Evolutionary conservation across 2,797 vertebrate genomes (phyloP), one percentile per base, ranked within the genome.

Genomic region (Lindbergichthys nudifrons): DNA sequence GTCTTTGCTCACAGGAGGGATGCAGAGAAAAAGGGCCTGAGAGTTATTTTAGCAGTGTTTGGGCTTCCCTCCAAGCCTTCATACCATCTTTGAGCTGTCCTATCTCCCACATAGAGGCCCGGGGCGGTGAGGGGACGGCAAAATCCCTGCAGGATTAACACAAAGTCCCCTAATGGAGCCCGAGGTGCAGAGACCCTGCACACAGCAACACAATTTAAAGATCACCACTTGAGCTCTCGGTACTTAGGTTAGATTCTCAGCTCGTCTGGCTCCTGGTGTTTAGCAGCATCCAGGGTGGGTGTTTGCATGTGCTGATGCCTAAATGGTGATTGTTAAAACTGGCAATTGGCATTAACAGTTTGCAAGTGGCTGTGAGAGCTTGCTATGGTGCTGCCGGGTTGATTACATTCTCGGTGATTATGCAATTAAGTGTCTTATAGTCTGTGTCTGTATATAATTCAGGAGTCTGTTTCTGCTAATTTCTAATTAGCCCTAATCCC

Each of bases 141-240:
- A 56, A 85, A 86, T 87, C 87, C 79, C 77, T 76, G 51, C 67
- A 75, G 89, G 89, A 92, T 92, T 92, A 92, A 88, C 85, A 86
- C 80, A 89, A 88, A 89, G 89, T 86, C 83, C 88, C 81, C 73
- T 91, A 92, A 92, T 90, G 89, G 89, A 89, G 84, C 74, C 82
- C 0, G 81, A 85, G 87, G 89, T 86, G 81, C 32, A 83, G 77
- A 74, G 85, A 84, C 71, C 68, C 71, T 52, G 73, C 77, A 73
- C 80, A 83, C 61, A 5, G 79, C 80, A 58, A 79, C 76, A 58
- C 75, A 67, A 87, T 79, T 65, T 85, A 87, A 81, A 88, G 88
- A 90, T 89, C 76, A 57, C 80, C 75, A 73, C 87, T 89, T 89
- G 84, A 85, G 86, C 85, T 81, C 56, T 36, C 61, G 78, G 80